Percentiles rank a stretch among this genome's conserved stretches.
phyloP scores from a whole-genome alignment of 2,113 vertebrate species.

The Mesoclemmys tuberculata region DNA sequence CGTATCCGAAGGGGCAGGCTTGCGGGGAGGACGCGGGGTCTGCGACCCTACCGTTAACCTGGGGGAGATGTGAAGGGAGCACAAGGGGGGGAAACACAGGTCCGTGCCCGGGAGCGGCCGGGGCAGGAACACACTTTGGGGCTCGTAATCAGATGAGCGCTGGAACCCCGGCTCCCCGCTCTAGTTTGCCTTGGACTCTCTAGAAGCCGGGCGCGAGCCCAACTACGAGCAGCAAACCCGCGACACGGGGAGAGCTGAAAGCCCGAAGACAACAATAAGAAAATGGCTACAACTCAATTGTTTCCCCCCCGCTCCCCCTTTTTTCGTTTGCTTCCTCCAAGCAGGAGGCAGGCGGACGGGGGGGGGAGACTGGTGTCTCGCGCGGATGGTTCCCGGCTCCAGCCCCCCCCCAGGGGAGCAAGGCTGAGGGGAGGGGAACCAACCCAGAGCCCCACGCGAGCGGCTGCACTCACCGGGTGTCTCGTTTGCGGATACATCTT shows the following conservation, averaged over 20 bases:
- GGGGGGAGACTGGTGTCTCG: not conserved
- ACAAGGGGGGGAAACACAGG: not conserved
- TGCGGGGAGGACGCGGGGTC: no score
- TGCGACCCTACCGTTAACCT: not conserved
- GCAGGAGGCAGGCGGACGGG: not conserved
- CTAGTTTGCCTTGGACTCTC: not conserved
- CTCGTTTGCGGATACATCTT: constrained; percentile 88
- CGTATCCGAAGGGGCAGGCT: not conserved
- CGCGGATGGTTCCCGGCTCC: not conserved
- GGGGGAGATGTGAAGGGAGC: not conserved
- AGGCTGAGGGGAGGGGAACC: not conserved
- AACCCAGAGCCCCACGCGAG: not conserved
- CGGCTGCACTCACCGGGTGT: constrained; percentile 89
- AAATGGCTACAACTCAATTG: constrained; percentile 80
- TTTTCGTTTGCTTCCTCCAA: not conserved
- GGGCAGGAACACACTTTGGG: not conserved
- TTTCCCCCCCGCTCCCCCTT: constrained; percentile 1
- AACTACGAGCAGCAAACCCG: not conserved
- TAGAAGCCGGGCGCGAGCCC: not conserved
- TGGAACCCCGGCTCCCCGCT: not conserved
- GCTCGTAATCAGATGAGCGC: not conserved
- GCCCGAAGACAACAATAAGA: constrained; percentile 81
- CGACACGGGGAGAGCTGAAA: not conserved
- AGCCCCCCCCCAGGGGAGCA: not conserved
- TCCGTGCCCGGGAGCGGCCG: not conserved